phyloP scores from a whole-genome alignment of 2,888 invertebrate genomes.

The Ophonus ardosiacus region DNA sequence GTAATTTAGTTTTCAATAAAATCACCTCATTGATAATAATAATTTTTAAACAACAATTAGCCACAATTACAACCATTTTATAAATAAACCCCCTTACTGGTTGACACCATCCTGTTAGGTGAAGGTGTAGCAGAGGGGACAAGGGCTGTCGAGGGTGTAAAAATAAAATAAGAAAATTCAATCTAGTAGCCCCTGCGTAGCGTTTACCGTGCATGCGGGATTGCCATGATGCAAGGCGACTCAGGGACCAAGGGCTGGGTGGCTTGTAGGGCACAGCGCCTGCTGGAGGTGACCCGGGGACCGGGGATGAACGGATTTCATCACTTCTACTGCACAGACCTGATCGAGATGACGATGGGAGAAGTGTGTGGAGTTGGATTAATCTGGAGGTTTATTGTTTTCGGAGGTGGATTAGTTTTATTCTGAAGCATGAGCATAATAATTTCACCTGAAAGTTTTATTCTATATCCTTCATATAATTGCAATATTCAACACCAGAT shows the following conservation, averaged over 20 bases:
- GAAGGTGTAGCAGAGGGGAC: constrained; percentile 69
- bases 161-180: constrained; percentile 76
- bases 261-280: constrained; percentile 12
- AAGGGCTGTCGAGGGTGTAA: constrained; percentile 71
- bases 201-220: constrained; percentile 72
- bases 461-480: too few species aligned
- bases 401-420: too few species aligned
- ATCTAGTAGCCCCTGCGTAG: constrained; percentile 75
- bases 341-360: too few species aligned
- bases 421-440: too few species aligned
- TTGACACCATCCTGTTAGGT: constrained; percentile 69
- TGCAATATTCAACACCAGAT: too few species aligned
- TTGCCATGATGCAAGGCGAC: constrained; percentile 61
- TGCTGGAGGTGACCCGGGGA: constrained; percentile 34
- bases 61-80: neutral
- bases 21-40: too few species aligned
- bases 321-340: neutral
- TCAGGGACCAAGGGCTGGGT: constrained; percentile 4
- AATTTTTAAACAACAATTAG: neutral
- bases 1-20: too few species aligned
- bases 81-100: constrained; percentile 60
- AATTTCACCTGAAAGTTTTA: too few species aligned
- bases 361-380: too few species aligned
- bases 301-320: constrained; percentile 25
- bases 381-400: too few species aligned